phyloP scores from a whole-genome alignment of 2,888 invertebrate species.

The Cremastinae sp. region DNA sequence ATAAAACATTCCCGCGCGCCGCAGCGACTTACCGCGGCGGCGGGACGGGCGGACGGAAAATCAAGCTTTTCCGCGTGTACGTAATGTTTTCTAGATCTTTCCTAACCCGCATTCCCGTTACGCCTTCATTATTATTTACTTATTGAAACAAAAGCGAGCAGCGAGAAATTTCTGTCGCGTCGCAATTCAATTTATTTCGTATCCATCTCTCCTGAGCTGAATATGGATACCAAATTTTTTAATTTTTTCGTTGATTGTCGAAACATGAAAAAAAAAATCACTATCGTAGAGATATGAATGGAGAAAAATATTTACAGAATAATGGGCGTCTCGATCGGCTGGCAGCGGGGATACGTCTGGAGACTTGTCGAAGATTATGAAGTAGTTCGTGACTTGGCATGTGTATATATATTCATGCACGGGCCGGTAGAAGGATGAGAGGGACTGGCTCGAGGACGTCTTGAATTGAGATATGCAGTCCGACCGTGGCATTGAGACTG shows the following conservation, averaged over 20 bases:
- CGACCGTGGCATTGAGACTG: slow-evolving; percentile 53
- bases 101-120: slow-evolving; percentile 32
- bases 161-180: slow-evolving; percentile 48
- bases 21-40: no score
- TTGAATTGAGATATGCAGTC: slow-evolving; percentile 56
- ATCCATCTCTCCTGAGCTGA: slow-evolving; percentile 5
- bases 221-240: neutral
- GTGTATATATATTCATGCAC: no score
- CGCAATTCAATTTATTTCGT: slow-evolving; percentile 23
- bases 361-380: slow-evolving; percentile 32
- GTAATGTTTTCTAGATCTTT: slow-evolving; percentile 37
- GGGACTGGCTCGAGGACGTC: slow-evolving; percentile 31
- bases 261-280: neutral
- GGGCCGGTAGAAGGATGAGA: neutral
- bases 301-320: neutral
- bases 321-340: neutral
- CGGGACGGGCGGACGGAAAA: slow-evolving; percentile 14
- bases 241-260: neutral
- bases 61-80: slow-evolving; percentile 12
- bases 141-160: slow-evolving; percentile 28
- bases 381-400: slow-evolving; percentile 15
- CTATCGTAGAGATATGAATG: neutral
- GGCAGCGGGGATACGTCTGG: neutral
- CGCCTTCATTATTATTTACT: slow-evolving; percentile 45
- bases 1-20: slow-evolving; percentile 35